Conservation (phyloP, 1,140 invertebrate genomes). For the Pseudoatta argentina region DNA sequence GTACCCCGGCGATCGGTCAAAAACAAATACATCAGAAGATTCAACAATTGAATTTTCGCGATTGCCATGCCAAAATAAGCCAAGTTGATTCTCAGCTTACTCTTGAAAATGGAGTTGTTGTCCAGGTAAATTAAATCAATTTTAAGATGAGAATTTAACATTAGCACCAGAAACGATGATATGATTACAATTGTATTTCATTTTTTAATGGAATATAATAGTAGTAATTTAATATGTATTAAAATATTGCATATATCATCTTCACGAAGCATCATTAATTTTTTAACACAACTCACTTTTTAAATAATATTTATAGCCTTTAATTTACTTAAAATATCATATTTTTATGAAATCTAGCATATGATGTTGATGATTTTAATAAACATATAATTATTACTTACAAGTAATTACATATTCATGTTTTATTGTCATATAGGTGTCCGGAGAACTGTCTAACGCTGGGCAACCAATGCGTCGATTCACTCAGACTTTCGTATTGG, state of each 20-base stretch:
- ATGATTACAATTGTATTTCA: conserved; percentile 9
- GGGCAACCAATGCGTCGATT: conserved; percentile 98
- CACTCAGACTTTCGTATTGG: conserved; percentile 98
- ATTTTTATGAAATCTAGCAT: no score
- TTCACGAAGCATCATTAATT: neutral
- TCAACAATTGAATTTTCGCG: conserved; percentile 96
- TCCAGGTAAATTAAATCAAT: conserved; percentile 89
- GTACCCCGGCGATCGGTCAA: conserved; percentile 95
- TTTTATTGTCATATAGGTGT: conserved; percentile 88
- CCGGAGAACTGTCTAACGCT: conserved; percentile 98
- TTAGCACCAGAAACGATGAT: neutral
- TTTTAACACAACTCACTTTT: no score
- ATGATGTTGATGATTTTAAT: no score
- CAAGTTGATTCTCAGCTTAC: conserved; percentile 97
- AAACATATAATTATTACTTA: neutral
- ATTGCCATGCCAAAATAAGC: conserved; percentile 98
- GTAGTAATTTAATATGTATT: neutral
- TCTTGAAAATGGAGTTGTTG: conserved; percentile 97
- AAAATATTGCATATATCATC: neutral
- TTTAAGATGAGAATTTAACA: neutral
- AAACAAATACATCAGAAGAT: conserved; percentile 98
- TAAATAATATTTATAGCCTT: no score
- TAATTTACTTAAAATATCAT: no score
- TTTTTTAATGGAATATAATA: neutral
- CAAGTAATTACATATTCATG: neutral